Percentiles rank a stretch among this genome's conserved stretches.
These are phyloP conservation scores for Drosophila rufa DNA, from an alignment of 1,140 invertebrate species.

Conservation along the genomic window DNA sequence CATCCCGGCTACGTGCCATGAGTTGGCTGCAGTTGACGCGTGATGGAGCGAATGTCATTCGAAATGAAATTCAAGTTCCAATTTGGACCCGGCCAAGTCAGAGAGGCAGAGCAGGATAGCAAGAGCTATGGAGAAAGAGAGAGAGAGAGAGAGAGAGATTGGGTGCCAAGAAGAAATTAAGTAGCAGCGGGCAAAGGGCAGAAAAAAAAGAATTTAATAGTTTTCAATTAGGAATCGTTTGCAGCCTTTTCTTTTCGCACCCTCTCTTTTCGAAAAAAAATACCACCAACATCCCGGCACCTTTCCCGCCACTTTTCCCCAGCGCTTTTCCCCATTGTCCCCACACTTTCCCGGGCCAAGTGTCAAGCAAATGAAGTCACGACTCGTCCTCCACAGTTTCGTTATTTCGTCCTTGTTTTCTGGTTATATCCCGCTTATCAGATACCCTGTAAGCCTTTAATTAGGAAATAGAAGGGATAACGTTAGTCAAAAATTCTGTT, in stretches of 20 bases:
- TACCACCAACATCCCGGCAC: conserved; percentile 3
- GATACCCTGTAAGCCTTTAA: conserved; percentile 29
- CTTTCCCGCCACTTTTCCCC: conserved; percentile 7
- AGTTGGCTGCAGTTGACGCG: conserved; percentile 83
- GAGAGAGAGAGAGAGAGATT: conserved; percentile 22
- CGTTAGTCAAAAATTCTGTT: too few relatives aligned
- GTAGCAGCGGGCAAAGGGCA: conserved; percentile 41
- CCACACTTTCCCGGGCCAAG: conserved; percentile 59
- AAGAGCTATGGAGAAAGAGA: conserved; percentile 10
- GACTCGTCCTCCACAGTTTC: conserved; percentile 61
- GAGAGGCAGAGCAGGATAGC: background rate
- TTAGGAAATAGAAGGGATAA: background rate
- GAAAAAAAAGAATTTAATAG: conserved; percentile 80
- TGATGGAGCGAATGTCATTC: conserved; percentile 85
- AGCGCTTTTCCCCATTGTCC: conserved; percentile 32
- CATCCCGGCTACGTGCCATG: conserved; percentile 65
- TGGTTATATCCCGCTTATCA: conserved; percentile 11
- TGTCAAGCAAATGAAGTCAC: conserved; percentile 84
- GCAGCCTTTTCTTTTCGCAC: conserved; percentile 75
- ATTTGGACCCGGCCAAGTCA: conserved; percentile 59
- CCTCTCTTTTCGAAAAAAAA: conserved; percentile 19
- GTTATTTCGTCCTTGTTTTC: conserved; percentile 49
- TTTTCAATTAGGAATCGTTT: conserved; percentile 85
- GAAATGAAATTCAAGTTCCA: conserved; percentile 85
- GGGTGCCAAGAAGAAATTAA: conserved; percentile 64